Evolutionary conservation across 2,113 vertebrate species (phyloP).

Genomic region (Hydrochoerus hydrochaeris): DNA sequence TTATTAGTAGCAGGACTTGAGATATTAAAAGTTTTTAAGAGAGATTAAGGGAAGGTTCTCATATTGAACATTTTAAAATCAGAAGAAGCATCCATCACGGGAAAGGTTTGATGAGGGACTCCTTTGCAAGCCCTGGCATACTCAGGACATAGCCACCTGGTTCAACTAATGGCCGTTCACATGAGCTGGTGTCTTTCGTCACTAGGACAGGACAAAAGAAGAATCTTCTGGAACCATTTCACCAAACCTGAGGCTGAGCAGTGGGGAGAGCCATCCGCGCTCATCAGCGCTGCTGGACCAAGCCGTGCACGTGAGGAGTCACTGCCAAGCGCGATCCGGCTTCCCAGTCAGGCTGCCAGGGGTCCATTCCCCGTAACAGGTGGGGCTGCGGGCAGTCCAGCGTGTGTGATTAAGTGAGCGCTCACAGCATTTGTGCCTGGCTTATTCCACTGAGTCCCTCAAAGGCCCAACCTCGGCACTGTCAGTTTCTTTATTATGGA

Average conservation of each 20-base stretch:
- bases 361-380: neutral
- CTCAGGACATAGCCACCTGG: neutral
- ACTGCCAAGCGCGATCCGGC: neutral
- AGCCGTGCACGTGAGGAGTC: rapidly evolving
- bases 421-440: neutral
- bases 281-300: neutral
- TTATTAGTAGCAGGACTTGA: neutral
- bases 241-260: neutral
- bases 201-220: neutral
- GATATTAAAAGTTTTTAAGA: neutral
- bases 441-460: neutral
- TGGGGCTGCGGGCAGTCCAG: neutral
- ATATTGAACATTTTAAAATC: neutral
- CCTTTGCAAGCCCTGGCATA: neutral
- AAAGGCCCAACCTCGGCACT: neutral
- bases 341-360: neutral
- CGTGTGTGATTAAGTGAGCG: neutral
- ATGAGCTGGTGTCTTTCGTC: neutral
- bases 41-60: neutral
- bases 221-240: neutral
- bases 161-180: rapidly evolving
- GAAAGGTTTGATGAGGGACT: neutral
- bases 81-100: neutral
- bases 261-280: rapidly evolving
- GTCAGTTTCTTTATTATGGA: neutral